Evolutionary conservation across 2,113 vertebrate genomes (phyloP).

Genomic region (Dasyprocta punctata): DNA sequence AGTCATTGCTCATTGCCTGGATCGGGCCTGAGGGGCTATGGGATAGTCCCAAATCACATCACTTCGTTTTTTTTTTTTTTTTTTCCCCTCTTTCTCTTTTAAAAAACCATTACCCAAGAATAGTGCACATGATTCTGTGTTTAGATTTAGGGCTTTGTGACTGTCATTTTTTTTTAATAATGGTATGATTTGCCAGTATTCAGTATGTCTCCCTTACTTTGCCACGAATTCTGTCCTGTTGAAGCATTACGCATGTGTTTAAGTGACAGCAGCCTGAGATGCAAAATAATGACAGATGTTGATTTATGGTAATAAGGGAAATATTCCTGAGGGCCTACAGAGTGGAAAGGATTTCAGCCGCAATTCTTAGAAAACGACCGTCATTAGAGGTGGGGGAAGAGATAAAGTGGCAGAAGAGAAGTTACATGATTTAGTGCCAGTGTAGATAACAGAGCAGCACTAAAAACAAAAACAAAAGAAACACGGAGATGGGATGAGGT

Average conservation of each 20-base stretch:
- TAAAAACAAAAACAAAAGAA: rapidly evolving
- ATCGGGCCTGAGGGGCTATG: too few species aligned
- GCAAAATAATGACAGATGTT: rapidly evolving
- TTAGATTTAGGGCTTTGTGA: background rate
- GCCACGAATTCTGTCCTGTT: background rate
- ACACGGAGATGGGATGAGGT: rapidly evolving
- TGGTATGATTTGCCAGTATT: rapidly evolving
- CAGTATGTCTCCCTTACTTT: background rate
- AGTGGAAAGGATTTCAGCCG: background rate
- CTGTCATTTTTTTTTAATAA: background rate
- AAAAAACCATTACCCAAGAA: background rate
- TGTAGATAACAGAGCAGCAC: background rate
- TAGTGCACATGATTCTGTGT: background rate
- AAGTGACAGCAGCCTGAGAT: background rate
- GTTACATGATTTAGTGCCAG: rapidly evolving
- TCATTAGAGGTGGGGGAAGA: rapidly evolving
- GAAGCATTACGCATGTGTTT: background rate
- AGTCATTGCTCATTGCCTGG: background rate
- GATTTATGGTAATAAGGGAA: background rate
- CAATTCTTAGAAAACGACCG: background rate
- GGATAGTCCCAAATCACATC: background rate
- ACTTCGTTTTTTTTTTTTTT: background rate
- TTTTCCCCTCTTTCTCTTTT: background rate
- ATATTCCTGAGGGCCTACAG: background rate
- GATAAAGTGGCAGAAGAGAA: rapidly evolving